A percentile compares a stretch with the other conserved stretches of the same genome.
phyloP scores from a whole-genome alignment of 2,113 vertebrate species.

The Cairina moschata region DNA sequence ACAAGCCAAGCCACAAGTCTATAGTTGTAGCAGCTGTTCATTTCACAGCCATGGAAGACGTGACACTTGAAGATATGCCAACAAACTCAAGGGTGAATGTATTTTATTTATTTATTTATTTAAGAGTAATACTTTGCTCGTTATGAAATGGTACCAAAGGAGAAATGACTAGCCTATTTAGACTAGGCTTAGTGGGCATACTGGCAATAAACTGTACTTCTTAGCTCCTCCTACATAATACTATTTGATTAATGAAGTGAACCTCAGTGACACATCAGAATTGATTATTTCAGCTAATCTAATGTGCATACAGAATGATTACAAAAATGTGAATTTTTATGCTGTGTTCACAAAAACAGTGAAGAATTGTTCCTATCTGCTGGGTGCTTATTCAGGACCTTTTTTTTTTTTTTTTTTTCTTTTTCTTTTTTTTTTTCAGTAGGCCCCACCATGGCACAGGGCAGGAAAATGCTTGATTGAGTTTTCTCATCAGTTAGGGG shows the following conservation, averaged over 20 bases:
- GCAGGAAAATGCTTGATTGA: neutral
- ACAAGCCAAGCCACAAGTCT: slow-evolving; percentile 55
- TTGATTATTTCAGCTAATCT: neutral
- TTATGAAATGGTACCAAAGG: neutral
- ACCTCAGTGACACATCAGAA: neutral
- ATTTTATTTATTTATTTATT: neutral
- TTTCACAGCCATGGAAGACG: neutral
- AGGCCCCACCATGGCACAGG: neutral
- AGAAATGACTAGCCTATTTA: neutral
- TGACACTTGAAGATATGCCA: neutral
- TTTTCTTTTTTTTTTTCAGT: neutral
- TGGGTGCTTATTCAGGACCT: neutral
- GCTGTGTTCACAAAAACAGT: too few species aligned
- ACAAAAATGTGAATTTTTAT: neutral
- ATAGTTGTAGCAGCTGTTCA: slow-evolving; percentile 14
- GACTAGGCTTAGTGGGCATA: neutral
- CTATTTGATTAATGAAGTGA: neutral
- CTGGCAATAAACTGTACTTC: neutral
- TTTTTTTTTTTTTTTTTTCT: neutral
- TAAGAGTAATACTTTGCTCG: neutral
- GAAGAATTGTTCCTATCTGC: neutral
- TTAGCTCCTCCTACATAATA: neutral
- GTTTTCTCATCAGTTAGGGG: neutral
- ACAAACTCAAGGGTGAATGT: neutral
- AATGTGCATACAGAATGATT: neutral